Base-by-base conservation (phyloP, 1,140 invertebrate genomes). In the Drosophila nigrodunni region DNA sequence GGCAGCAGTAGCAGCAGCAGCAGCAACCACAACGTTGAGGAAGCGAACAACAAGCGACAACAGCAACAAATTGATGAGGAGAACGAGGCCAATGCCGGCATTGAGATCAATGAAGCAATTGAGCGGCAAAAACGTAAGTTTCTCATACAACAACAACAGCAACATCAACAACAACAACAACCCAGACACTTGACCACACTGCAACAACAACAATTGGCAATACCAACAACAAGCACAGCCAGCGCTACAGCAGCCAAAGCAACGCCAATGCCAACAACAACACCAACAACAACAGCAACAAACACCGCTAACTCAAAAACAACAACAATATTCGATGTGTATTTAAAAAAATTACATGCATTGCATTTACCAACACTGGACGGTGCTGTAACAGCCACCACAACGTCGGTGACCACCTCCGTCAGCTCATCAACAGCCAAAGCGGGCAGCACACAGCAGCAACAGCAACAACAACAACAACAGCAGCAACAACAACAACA, bases 101-200 rank as follows among this genome's bases (percentile, higher is more conserved):
- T 92, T 75, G 88, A 78, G 62, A 92, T 89, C 80, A 92, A 92
- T 91, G 91, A 92, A 80, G 86, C 91, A 55, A 92, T 92, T 77
- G 91, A 92, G 67, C 82, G 89, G 81, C 88, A 91, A 91, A 92
- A 92, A 90, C 90, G 90, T 92, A 92, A 92, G 90, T 92, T 92
- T 77, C 77, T 74, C 62, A 81, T 71, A 74, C 78, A 78, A 78
- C 69, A 74, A 60, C 69, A 71, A 57, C 65, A 77, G 62, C 78
- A 77, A 73, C 37, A 52, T 60, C 68, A 72, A 52, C 65, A 77
- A 57, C 54, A 78, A 65, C 54, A 78, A 65, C 77, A 74, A 69
- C 52, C 61, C 77, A 34, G 65, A 74, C 71, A 77, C 57, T 78
- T 67, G 65, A 74, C 80, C 60, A 70, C 67, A 58, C 70, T 52